These are phyloP conservation scores for Microcebus griseorufus DNA, from an alignment of 2,113 vertebrate genomes.

Conservation along the genomic window DNA sequence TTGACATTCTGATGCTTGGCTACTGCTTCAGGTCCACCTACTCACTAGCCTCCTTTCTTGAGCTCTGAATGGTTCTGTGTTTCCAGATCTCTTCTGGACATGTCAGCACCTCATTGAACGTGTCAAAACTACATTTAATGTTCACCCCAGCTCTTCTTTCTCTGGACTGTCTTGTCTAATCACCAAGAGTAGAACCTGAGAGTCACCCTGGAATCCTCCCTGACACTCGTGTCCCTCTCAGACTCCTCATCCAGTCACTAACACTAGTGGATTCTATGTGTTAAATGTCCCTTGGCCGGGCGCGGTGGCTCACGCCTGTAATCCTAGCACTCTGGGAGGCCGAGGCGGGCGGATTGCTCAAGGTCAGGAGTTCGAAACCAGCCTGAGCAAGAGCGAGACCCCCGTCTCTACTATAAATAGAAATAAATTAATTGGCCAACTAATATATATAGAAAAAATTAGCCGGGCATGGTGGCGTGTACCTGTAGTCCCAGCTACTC, in stretches of 20 bases:
- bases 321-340: no score
- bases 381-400: no score
- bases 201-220: background rate
- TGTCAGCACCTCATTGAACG: rapidly evolving
- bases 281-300: background rate
- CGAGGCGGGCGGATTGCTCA: no score
- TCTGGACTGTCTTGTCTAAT: background rate
- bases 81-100: background rate
- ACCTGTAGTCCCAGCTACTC: no score
- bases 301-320: no score
- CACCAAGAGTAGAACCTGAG: background rate
- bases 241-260: background rate
- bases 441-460: no score
- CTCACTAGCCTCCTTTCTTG: background rate
- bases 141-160: background rate
- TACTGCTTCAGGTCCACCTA: background rate
- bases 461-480: no score
- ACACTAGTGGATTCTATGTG: background rate
- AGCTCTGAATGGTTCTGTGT: background rate
- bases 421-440: no score
- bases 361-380: no score
- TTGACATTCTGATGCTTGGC: background rate
- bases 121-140: background rate
- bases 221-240: rapidly evolving
- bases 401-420: no score